These are phyloP conservation scores for Andrena fulva DNA, from an alignment of 2,888 invertebrate species.

Conservation along the genomic window DNA sequence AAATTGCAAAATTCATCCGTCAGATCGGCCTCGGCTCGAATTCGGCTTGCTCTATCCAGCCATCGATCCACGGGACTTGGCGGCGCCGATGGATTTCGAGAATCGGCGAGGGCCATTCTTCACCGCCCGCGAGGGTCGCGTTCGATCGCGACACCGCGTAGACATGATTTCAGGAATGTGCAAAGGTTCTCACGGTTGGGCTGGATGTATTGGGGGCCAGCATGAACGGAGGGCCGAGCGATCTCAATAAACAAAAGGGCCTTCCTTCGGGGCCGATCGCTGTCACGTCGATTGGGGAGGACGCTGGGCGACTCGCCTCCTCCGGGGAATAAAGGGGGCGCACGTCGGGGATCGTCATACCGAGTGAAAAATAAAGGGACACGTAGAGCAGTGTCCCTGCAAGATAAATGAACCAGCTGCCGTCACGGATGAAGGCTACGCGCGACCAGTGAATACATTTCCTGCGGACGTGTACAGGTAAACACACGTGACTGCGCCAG, in stretches of 20 bases:
- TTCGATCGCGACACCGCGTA: background rate
- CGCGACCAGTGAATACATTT: slow-evolving; percentile 71
- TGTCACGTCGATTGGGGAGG: slow-evolving; percentile 50
- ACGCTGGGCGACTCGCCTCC: slow-evolving; percentile 31
- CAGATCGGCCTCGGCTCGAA: slow-evolving; percentile 63
- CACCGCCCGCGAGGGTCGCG: background rate
- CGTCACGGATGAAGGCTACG: slow-evolving; percentile 69
- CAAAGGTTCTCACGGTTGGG: slow-evolving; percentile 32
- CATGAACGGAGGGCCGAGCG: background rate
- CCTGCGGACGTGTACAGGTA: slow-evolving; percentile 63
- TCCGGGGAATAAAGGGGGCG: slow-evolving; percentile 46
- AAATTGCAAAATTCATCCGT: slow-evolving; percentile 76
- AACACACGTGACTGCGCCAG: slow-evolving; percentile 55
- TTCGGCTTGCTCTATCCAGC: slow-evolving; percentile 45
- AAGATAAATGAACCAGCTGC: slow-evolving; percentile 76
- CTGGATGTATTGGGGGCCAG: background rate
- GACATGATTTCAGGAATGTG: background rate
- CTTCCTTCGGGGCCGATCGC: slow-evolving; percentile 35
- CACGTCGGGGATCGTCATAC: slow-evolving; percentile 58
- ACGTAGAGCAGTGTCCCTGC: slow-evolving; percentile 53
- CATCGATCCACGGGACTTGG: slow-evolving; percentile 19
- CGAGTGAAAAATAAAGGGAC: slow-evolving; percentile 52
- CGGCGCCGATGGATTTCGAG: slow-evolving; percentile 5
- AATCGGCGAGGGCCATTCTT: background rate
- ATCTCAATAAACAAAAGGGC: slow-evolving; percentile 49